Conservation (phyloP, 2,797 vertebrate genomes). For the Danio albolineatus region DNA sequence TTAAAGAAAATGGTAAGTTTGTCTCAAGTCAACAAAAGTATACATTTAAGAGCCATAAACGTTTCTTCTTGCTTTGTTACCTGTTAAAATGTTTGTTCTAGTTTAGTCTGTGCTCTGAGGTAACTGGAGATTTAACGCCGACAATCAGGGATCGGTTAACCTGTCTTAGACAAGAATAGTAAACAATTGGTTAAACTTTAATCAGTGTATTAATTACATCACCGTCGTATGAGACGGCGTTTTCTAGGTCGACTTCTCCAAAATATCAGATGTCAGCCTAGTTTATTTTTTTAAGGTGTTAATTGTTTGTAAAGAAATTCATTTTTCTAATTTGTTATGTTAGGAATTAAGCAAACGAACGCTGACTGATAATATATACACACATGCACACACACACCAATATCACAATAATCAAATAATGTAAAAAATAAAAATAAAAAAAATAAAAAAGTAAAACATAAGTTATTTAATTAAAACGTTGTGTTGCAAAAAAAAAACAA, state of each 20-base stretch:
- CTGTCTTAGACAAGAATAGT: constrained; percentile 73
- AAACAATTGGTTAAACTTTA: constrained; percentile 80
- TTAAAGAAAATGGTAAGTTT: too few relatives aligned
- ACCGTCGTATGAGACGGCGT: constrained; percentile 67
- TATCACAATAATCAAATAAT: too few relatives aligned
- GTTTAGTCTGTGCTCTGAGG: constrained; percentile 65
- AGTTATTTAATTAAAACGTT: too few relatives aligned
- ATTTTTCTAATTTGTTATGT: too few relatives aligned
- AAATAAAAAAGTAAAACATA: too few relatives aligned
- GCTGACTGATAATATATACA: too few relatives aligned
- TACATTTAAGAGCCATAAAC: background rate
- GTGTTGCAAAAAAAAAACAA: too few relatives aligned
- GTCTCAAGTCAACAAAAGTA: background rate
- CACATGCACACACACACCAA: too few relatives aligned
- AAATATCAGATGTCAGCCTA: constrained; percentile 11
- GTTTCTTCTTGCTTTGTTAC: background rate
- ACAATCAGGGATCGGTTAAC: constrained; percentile 68
- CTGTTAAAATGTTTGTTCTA: constrained; percentile 45
- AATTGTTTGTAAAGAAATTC: too few relatives aligned
- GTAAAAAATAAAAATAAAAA: too few relatives aligned
- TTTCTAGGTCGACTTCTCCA: background rate
- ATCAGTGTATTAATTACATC: constrained; percentile 78
- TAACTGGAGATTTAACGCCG: constrained; percentile 74
- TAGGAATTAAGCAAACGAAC: background rate
- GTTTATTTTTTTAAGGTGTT: background rate